Base-by-base conservation (phyloP, 2,888 invertebrate species). In the Orgyia antiqua region DNA sequence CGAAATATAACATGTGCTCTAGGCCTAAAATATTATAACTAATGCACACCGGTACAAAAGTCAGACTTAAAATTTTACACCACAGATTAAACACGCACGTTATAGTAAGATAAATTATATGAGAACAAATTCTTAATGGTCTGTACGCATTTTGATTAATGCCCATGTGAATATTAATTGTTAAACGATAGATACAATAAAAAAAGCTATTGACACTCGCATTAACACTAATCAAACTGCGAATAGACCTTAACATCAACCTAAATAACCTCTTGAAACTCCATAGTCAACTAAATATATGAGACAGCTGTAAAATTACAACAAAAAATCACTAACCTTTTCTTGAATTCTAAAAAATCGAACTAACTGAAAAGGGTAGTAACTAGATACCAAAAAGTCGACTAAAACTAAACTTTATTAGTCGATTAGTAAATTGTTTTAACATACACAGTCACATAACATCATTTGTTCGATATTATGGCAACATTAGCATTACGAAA, bases 31-130 rank as follows among this genome's bases (percentile, higher is more conserved):
- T n/a, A n/a, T 48, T 45, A 51, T 20, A 45, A 51, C 51, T 34
- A 47, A 43, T 54, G 52, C 48, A 54, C 54, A 36, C 37, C 34
- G 41, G 68, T 73, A 74, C 57, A 72, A 76, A 73, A 72, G 71
- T 79, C 79, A 79, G 76, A 78, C 80, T 75, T 75, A 57, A 53
- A 62, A 65, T 69, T 69, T 44, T 53, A 39, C 23, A 45, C 52
- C 42, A 45, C 48, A 42, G 40, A 47, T 41, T 42, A 48, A 54
- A 54, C 46, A 60, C 53, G 49, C 44, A 49, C 41, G 41, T 49
- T 53, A 45, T 37, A 50, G 33, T 54, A 53, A 51, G 39, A 47
- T 55, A 53, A 55, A 55, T 54, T 36, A 52, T 53, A 45, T 55
- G 49, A 51, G 53, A n/a, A 52, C 30, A 33, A 43, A 6, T 15